Evolutionary conservation across 2,797 vertebrate species (phyloP).

Genomic region (Falco columbarius): DNA sequence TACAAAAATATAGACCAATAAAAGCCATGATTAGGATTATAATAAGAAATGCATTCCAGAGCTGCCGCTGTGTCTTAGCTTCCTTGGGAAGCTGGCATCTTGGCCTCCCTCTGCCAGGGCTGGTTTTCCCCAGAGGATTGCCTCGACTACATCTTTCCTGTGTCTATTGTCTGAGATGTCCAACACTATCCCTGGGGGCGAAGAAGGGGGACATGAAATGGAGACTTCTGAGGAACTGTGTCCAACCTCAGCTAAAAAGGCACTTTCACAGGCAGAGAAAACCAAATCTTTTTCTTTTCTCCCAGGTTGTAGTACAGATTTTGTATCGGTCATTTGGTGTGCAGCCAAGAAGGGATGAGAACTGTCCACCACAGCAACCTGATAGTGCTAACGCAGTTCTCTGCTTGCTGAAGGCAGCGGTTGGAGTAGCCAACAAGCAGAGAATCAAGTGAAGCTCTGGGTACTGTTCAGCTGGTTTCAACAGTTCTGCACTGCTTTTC

Average conservation of each 20-base stretch:
- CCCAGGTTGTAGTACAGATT: not conserved
- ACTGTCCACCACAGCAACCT: not conserved
- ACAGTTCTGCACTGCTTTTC: not conserved
- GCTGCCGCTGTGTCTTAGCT: not conserved
- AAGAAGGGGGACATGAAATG: not conserved
- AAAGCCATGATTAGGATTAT: not conserved
- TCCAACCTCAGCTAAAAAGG: not conserved
- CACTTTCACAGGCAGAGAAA: not conserved
- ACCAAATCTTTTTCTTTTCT: not conserved
- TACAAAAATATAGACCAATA: constrained; percentile 27
- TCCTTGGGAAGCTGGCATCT: constrained; percentile 39
- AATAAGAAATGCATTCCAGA: constrained; percentile 42
- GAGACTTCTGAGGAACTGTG: not conserved
- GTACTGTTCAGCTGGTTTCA: not conserved
- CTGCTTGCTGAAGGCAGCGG: not conserved
- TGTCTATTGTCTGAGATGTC: not conserved
- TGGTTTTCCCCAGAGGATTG: not conserved
- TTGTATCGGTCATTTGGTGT: not conserved
- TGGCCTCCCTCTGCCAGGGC: not conserved
- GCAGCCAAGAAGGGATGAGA: not conserved
- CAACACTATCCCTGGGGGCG: rapidly evolving
- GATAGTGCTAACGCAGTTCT: not conserved
- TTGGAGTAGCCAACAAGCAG: not conserved
- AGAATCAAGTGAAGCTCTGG: not conserved
- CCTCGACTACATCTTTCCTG: not conserved